Percentiles rank a stretch among this genome's conserved stretches.
phyloP scores from a whole-genome alignment of 2,888 invertebrate species.

The Tanypteryx hageni region DNA sequence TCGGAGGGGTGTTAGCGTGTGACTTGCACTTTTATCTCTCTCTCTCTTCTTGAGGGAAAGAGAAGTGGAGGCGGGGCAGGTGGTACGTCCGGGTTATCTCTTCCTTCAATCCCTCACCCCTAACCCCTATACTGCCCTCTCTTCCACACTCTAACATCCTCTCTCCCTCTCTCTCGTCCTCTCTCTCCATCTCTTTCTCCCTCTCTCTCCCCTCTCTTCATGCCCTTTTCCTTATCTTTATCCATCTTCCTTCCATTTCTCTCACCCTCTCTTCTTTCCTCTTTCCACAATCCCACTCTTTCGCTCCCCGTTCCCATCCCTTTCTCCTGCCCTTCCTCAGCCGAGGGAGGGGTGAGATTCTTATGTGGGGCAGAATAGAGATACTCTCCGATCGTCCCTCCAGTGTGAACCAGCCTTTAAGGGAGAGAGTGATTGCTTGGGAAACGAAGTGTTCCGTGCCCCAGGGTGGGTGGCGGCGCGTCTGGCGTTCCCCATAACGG shows the following conservation, averaged over 20 bases:
- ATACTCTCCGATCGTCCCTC: too few relatives aligned
- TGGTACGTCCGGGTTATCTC: not conserved
- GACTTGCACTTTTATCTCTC: conserved; percentile 15
- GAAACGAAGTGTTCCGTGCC: too few relatives aligned
- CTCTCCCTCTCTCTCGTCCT: not conserved
- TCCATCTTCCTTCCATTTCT: not conserved
- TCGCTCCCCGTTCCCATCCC: not conserved
- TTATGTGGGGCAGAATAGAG: not conserved
- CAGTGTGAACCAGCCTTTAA: too few relatives aligned
- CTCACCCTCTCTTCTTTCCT: too few relatives aligned
- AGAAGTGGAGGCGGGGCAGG: not conserved
- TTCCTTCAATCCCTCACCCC: not conserved
- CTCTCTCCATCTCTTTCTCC: not conserved
- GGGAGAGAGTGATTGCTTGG: too few relatives aligned
- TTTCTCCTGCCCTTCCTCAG: too few relatives aligned
- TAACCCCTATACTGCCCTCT: not conserved
- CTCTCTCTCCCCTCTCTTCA: not conserved
- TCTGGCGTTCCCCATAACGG: not conserved
- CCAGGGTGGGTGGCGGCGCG: not conserved
- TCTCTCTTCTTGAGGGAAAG: not conserved
- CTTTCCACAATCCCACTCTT: not conserved
- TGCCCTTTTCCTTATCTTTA: not conserved
- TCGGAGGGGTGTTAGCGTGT: not conserved
- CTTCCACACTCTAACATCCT: not conserved
- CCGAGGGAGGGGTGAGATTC: not conserved